Conservation (phyloP, 1,140 invertebrate species). For the Marisa cornuarietis region DNA sequence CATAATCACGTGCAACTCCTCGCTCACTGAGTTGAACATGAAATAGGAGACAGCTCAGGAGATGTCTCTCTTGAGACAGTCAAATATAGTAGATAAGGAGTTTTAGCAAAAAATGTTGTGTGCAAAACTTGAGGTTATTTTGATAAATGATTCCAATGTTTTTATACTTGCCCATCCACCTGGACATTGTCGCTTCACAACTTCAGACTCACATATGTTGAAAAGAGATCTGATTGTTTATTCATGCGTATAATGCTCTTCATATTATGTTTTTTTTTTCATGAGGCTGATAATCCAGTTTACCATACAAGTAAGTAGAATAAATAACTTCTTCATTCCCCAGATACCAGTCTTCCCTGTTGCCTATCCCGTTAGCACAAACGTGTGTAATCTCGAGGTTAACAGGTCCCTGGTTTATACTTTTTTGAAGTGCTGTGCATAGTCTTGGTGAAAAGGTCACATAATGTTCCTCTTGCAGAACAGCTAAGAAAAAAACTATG, state of each 20-base stretch:
- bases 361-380: neutral
- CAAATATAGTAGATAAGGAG: too few relatives aligned
- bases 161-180: constrained; percentile 18
- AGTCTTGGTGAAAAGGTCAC: too few relatives aligned
- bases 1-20: too few relatives aligned
- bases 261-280: constrained; percentile 1
- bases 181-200: constrained; percentile 25
- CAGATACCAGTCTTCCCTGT: too few relatives aligned
- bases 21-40: too few relatives aligned
- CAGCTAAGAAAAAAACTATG: too few relatives aligned
- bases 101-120: too few relatives aligned
- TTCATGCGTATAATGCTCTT: constrained; percentile 22
- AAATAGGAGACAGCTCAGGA: too few relatives aligned
- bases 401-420: neutral
- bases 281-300: neutral
- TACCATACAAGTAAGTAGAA: neutral
- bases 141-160: too few relatives aligned
- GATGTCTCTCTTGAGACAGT: too few relatives aligned
- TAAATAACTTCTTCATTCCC: neutral
- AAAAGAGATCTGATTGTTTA: constrained; percentile 26
- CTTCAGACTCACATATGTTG: constrained; percentile 26
- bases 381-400: neutral
- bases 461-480: too few relatives aligned
- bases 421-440: neutral
- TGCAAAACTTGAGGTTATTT: too few relatives aligned